Evolutionary conservation across 2,888 invertebrate genomes (phyloP), one percentile per base, ranked within the genome.

Genomic region (Diarsia mendica): DNA sequence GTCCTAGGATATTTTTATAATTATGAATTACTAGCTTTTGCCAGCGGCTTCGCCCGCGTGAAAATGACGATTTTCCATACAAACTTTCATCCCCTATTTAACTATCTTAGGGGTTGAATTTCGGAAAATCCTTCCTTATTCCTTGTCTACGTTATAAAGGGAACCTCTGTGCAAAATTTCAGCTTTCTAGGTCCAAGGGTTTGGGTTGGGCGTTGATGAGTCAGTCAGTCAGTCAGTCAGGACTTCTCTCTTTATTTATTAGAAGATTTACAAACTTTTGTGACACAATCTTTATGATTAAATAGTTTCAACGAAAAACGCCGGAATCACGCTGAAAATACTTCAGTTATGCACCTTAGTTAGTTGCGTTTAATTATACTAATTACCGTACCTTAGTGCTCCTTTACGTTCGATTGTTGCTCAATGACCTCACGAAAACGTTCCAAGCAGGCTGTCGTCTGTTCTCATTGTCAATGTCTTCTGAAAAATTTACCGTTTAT

Each of bases 381-480:
- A 82, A 85, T 87, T 82, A 69, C 9, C 28, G 46, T 67, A 28
- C 58, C 68, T 53, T 46, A 65, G 61, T 74, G 66, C 70, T 80
- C 53, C 18, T 75, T 72, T 70, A 70, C 67, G 72, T 20, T 70
- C 71, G n/a, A 28, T 64, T 49, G 51, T 83, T 84, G 66, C 84
- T 53, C 61, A 85, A 80, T 66, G 77, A 74, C 77, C 68, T 82
- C 65, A 78, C 33, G n/a, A 71, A 73, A 65, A 68, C 20, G n/a
- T 10, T 63, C 28, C 28, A 68, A 60, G 69, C 33, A 65, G 63
- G 49, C 61, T 75, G 9, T 39, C 20, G 60, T 64, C 11, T 65
- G 55, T 71, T 80, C 46, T 79, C 82, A 87, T 80, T 85, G 87
- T 77, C 85, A 87, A 85, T 80, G 79, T 69, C 80, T 71, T 66